Conservation (phyloP, 2,797 vertebrate species). For the Ataeniobius toweri region DNA sequence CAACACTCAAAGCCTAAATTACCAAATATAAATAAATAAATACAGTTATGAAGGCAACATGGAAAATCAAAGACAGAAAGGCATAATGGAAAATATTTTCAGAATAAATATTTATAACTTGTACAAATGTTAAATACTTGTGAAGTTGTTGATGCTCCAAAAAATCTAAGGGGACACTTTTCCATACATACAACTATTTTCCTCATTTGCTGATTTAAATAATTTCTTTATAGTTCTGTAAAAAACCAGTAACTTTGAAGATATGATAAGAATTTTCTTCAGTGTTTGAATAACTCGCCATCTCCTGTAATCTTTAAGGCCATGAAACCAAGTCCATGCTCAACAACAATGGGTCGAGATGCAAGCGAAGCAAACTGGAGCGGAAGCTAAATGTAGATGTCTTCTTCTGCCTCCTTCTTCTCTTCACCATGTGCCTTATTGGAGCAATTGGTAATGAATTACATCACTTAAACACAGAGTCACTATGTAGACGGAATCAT, state of each 20-base stretch:
- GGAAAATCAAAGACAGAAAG: neutral
- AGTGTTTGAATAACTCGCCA: slow-evolving; percentile 12
- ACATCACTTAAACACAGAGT: slow-evolving; percentile 40
- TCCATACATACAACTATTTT: neutral
- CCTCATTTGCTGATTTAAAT: neutral
- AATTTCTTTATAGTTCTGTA: neutral
- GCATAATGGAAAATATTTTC: neutral
- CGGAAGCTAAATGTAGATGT: slow-evolving; percentile 87
- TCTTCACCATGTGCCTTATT: slow-evolving; percentile 89
- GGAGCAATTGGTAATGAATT: slow-evolving; percentile 84
- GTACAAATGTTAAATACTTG: no score
- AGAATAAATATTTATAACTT: neutral
- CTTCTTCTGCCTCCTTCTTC: slow-evolving; percentile 87
- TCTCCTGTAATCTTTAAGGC: slow-evolving; percentile 77
- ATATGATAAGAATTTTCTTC: slow-evolving; percentile 6
- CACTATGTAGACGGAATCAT: slow-evolving; percentile 23
- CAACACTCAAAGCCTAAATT: neutral
- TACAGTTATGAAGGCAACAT: neutral
- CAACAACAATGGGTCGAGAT: slow-evolving; percentile 88
- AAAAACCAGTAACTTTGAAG: neutral
- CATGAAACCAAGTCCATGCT: slow-evolving; percentile 96
- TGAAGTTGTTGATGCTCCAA: neutral
- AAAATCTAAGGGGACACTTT: no score
- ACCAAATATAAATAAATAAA: neutral
- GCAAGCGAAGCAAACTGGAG: slow-evolving; percentile 95